Evolutionary conservation across 2,888 invertebrate species (phyloP), one percentile per base, ranked within the genome.

Genomic region (Piscicola geometra): DNA sequence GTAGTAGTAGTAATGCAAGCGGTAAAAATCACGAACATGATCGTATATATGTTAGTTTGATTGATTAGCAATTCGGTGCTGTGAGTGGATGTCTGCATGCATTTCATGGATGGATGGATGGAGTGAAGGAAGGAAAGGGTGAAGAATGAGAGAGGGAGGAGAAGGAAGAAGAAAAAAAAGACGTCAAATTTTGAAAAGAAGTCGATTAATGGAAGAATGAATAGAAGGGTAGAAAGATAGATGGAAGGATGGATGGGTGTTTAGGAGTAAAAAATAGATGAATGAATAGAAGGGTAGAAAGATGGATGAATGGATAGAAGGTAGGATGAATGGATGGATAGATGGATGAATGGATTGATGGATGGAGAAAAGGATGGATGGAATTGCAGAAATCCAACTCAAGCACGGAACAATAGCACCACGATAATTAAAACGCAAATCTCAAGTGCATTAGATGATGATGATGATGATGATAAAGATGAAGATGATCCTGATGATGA

Each of bases 1-100:
- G 71, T 71, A 71, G 71, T 71, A 71, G 47, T 71, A 71, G 71
- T 71, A 71, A 50, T 71, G 47, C 47, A 47, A 71, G 71, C 47
- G 47, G 71, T 71, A 71, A 50, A 25, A 71, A 50, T 71, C 41
- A 50, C 41, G 36, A 41, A 35, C 32, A 41, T 70, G 36, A 41
- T 70, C 32, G 70, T 70, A 70, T 33, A 35, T 35, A 41, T 70
- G 36, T 33, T 70, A 70, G 70, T 70, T 35, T 33, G 32, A 70
- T 33, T 70, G 36, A 41, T 70, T 35, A 41, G 32, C 15, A 41
- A 41, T 41, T 41, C 5, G 41, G 33, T 25, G 33, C 25, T 28
- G 68, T 68, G 68, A 33, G 30, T 15, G 33, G 68, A 68, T 25
- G 32, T 12, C n/a, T 18, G 33, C 25, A 33, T 68, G n/a, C 30